Conservation (phyloP, 2,797 vertebrate genomes). For the Neomorphus geoffroyi region DNA sequence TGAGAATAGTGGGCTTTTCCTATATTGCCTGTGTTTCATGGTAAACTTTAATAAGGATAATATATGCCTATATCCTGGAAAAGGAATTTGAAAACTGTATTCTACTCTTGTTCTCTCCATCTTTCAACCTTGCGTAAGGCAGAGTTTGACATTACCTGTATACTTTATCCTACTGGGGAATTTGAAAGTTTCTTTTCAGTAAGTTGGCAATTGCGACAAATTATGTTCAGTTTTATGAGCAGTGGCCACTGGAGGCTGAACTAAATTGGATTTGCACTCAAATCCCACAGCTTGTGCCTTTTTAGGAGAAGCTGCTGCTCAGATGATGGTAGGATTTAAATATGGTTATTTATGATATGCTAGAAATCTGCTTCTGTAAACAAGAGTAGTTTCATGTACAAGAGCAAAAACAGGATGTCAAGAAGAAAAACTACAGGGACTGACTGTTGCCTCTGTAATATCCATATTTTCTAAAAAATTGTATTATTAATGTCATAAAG, state of each 20-base stretch:
- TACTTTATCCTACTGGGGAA: not conserved
- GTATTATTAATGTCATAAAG: not conserved
- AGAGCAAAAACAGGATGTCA: not conserved
- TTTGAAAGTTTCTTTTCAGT: conserved; percentile 34
- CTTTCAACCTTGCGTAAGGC: not conserved
- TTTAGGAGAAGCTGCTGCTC: not conserved
- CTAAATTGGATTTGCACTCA: conserved; percentile 61
- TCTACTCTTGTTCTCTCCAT: not conserved
- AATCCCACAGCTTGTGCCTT: conserved; percentile 26
- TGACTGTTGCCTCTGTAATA: not conserved
- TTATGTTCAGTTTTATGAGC: conserved; percentile 48
- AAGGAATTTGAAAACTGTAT: not conserved
- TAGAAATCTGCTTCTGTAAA: conserved; percentile 27
- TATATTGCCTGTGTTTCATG: not conserved
- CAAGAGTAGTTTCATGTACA: conserved; percentile 1
- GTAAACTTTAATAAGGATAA: not conserved
- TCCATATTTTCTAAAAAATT: not conserved
- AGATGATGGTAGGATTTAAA: conserved; percentile 8
- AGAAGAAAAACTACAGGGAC: not conserved
- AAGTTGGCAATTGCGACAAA: conserved; percentile 44
- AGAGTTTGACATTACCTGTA: not conserved
- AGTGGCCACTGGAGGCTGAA: conserved; percentile 16
- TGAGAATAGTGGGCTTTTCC: not conserved
- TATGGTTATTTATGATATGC: conserved; percentile 37
- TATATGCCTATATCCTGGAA: not conserved